Base-by-base conservation (phyloP, 2,888 invertebrate species). In the Zele albiditarsus region DNA sequence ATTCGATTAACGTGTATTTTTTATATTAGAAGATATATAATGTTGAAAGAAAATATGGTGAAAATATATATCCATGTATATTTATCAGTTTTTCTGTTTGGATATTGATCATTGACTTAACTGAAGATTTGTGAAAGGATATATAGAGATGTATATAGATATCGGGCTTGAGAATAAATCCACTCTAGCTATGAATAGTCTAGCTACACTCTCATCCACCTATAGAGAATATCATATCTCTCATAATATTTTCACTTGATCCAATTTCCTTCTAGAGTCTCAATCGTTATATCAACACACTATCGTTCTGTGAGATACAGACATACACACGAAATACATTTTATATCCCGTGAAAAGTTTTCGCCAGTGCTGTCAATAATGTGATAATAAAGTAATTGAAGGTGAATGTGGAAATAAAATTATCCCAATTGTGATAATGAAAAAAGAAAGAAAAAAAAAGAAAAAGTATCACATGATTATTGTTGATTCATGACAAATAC, bases 181-280 rank as follows among this genome's bases (percentile, higher is more conserved):
- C 53, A 20, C 20, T 53, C 20, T 53, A 20, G 20, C 23, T 20
- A 28, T 57, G 10, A 53, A 69, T 69, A 33, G 25, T 42, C 60
- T 10, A 3, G 14, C 12, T 25, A 42, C 5, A 66, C 16, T 66
- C 42, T 46, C 25, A 25, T 66, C 3, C n/a, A 53, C 20, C 20
- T 1, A 42, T 2, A 20, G 53, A 23, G 8, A 20, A 53, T 53
- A 10, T 5, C 1, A 53, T 23, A 23, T 53, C 53, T 20, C 8
- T 20, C 23, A 53, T 53, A 53, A 23, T 53, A 20, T 53, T 65
- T 75, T 77, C 74, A 76, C 68, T 73, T 71, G 74, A 75, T 77
- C 72, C 66, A 63, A 69, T 66, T 65, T 68, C 53, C 14, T 25
- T 23, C 42, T 46, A 8, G n/a, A 28, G 16, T 58, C 28, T 71